Evolutionary conservation across 2,888 invertebrate species (phyloP).

Genomic region (Lepeophtheirus nordmannii): DNA sequence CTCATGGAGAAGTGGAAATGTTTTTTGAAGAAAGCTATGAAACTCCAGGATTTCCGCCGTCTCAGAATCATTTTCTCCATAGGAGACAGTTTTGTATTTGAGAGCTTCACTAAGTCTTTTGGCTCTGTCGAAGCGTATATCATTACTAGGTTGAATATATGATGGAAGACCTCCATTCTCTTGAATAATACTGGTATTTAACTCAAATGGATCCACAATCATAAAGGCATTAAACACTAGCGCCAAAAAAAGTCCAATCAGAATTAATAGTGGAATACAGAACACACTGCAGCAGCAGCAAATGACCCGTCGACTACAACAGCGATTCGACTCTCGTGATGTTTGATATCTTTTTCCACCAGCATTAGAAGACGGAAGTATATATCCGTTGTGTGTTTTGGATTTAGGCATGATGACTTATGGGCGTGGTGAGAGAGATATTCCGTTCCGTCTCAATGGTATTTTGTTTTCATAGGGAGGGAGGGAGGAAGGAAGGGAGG

Average conservation of each 20-base stretch:
- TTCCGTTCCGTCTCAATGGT: too few species aligned
- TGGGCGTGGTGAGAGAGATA: too few species aligned
- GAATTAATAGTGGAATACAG: background rate
- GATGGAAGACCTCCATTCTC: background rate
- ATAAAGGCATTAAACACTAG: conserved; percentile 6
- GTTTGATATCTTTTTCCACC: too few species aligned
- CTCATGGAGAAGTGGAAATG: conserved; percentile 31
- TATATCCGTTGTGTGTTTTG: too few species aligned
- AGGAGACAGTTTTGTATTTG: conserved; percentile 30
- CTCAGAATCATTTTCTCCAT: conserved; percentile 29
- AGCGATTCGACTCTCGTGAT: too few species aligned
- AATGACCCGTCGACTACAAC: too few species aligned
- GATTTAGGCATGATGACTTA: too few species aligned
- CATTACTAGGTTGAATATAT: conserved; percentile 19
- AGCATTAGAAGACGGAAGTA: too few species aligned
- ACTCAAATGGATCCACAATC: background rate
- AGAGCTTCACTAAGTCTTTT: conserved; percentile 30
- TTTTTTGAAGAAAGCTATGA: conserved; percentile 29
- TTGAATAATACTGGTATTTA: too few species aligned
- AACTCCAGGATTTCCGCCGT: conserved; percentile 29
- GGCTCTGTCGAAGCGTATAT: conserved; percentile 27
- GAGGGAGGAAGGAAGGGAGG: too few species aligned
- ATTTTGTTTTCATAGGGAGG: too few species aligned
- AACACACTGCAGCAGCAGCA: background rate
- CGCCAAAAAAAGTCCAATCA: background rate